Conservation (phyloP, 2,113 vertebrate genomes). For the Sturnus vulgaris region DNA sequence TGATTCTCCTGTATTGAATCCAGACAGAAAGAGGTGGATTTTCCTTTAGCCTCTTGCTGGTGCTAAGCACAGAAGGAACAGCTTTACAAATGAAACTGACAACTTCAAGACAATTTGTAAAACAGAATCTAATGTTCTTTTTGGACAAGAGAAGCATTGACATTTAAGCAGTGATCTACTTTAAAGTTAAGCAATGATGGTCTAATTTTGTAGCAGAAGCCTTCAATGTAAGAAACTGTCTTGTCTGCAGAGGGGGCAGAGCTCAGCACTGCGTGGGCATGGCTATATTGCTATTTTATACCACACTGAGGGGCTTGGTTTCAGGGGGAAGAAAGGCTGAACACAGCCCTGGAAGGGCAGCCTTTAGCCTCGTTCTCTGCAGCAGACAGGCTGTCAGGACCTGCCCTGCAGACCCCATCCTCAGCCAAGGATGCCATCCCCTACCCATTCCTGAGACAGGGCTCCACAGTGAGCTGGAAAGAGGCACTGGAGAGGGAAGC, state of each 20-base stretch:
- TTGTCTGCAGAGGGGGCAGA: not conserved
- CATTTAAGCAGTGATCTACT: not conserved
- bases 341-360: not conserved
- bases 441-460: rapidly evolving
- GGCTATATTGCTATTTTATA: not conserved
- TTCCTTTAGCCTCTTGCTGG: not conserved
- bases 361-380: not conserved
- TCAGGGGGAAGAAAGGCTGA: not conserved
- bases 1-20: not conserved
- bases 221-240: not conserved
- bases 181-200: not conserved
- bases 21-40: not conserved
- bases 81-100: not conserved
- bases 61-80: not conserved
- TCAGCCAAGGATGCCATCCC: not conserved
- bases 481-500: rapidly evolving
- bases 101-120: not conserved
- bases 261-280: not conserved
- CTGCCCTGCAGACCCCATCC: not conserved
- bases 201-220: not conserved
- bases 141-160: not conserved
- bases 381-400: not conserved
- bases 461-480: rapidly evolving
- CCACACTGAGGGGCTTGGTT: not conserved
- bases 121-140: not conserved